A percentile compares a stretch with the other conserved stretches of the same genome.
phyloP scores from a whole-genome alignment of 2,888 invertebrate species.

The Andrena hattorfiana region DNA sequence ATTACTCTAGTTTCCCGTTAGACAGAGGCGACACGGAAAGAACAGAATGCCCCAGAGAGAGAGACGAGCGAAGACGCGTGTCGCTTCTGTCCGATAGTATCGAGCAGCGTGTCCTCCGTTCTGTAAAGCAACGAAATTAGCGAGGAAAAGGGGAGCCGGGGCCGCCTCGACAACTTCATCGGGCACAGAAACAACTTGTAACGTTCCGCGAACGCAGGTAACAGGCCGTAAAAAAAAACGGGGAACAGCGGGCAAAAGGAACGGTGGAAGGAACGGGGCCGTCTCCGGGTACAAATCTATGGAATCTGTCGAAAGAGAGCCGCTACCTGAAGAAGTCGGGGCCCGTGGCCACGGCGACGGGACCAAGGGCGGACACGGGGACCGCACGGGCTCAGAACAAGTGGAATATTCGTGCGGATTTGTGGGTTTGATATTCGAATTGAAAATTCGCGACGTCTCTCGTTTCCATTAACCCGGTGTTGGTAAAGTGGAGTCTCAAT shows the following conservation, averaged over 20 bases:
- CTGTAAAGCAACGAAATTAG: conserved; percentile 44
- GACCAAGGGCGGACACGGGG: too few relatives aligned
- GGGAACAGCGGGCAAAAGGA: conserved; percentile 10
- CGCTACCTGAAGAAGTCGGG: conserved; percentile 65
- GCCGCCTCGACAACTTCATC: conserved; percentile 54
- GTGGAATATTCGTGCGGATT: not conserved
- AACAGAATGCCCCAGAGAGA: too few relatives aligned
- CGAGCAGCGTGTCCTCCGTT: conserved; percentile 21
- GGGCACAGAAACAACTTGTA: conserved; percentile 58
- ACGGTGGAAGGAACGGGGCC: conserved; percentile 17
- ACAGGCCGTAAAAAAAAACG: conserved; percentile 46
- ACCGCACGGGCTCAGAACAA: too few relatives aligned
- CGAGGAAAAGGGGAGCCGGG: conserved; percentile 25
- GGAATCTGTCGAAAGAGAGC: conserved; percentile 69
- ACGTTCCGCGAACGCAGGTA: conserved; percentile 59
- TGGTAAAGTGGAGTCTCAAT: too few relatives aligned
- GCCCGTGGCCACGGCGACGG: not conserved
- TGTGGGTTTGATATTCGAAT: not conserved
- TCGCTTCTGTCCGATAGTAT: conserved; percentile 34
- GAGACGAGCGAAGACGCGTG: conserved; percentile 31
- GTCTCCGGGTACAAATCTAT: conserved; percentile 67
- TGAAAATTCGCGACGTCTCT: too few relatives aligned
- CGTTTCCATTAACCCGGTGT: too few relatives aligned
- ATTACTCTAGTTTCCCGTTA: too few relatives aligned
- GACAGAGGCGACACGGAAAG: too few relatives aligned